Conservation (phyloP, 2,113 vertebrate genomes). For the Xenopus tropicalis region UCB_Xtro_10.0 CM004451.2:79100501-79101000, state of each 20-base stretch:
- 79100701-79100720: conserved; percentile 69
- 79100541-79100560: too few relatives aligned
- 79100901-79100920: conserved; percentile 85
- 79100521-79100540: too few relatives aligned
- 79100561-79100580: too few relatives aligned
- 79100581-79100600: not conserved
- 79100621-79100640: conserved; percentile 57
- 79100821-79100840: conserved; percentile 82
- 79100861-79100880: conserved; percentile 83
- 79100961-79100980: conserved; percentile 88
- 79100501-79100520: too few relatives aligned
- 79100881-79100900: conserved; percentile 85
- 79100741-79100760: conserved; percentile 64
- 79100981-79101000: conserved; percentile 84
- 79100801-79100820: conserved; percentile 77
- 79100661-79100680: conserved; percentile 61
- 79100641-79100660: conserved; percentile 58
- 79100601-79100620: conserved; percentile 30
- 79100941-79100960: conserved; percentile 87
- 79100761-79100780: conserved; percentile 67
- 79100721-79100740: conserved; percentile 59
- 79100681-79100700: conserved; percentile 70
- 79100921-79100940: conserved; percentile 87
- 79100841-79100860: conserved; percentile 81
- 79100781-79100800: conserved; percentile 77